Evolutionary conservation across 2,113 vertebrate species (phyloP).

Genomic region (Todiramphus chloris): DNA sequence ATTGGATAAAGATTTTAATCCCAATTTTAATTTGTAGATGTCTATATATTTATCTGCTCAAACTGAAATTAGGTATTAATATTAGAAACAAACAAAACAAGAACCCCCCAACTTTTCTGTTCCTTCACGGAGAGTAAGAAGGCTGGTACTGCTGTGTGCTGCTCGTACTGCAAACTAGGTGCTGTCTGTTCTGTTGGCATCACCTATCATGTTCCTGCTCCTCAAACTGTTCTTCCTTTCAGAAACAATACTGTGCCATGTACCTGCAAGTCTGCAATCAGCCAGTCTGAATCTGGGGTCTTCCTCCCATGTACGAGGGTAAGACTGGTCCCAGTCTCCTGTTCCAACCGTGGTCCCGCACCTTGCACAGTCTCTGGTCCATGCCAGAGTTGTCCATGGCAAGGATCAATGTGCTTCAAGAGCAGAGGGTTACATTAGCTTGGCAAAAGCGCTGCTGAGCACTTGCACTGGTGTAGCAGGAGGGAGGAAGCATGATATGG

Average conservation of each 20-base stretch:
- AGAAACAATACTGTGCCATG: fast-evolving
- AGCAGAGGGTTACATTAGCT: background rate
- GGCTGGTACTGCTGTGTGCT: background rate
- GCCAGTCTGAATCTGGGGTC: background rate
- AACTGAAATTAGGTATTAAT: background rate
- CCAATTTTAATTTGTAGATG: background rate
- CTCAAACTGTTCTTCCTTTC: background rate
- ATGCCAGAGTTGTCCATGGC: background rate
- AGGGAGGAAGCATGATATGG: background rate
- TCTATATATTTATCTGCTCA: background rate
- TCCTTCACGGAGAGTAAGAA: background rate
- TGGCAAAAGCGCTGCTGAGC: background rate
- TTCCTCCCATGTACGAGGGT: background rate
- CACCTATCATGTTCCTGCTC: background rate
- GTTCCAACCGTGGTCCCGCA: background rate
- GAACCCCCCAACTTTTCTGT: background rate
- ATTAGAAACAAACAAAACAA: background rate
- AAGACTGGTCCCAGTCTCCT: background rate
- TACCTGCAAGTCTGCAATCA: fast-evolving
- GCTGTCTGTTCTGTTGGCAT: background rate
- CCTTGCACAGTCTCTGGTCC: background rate
- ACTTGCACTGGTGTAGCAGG: background rate
- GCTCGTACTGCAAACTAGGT: background rate
- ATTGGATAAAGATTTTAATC: background rate
- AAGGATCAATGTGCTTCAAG: background rate